Percentiles rank a stretch among this genome's conserved stretches.
Conservation (phyloP, 2,113 vertebrate genomes). For the Rhodinocichla rosea region DNA sequence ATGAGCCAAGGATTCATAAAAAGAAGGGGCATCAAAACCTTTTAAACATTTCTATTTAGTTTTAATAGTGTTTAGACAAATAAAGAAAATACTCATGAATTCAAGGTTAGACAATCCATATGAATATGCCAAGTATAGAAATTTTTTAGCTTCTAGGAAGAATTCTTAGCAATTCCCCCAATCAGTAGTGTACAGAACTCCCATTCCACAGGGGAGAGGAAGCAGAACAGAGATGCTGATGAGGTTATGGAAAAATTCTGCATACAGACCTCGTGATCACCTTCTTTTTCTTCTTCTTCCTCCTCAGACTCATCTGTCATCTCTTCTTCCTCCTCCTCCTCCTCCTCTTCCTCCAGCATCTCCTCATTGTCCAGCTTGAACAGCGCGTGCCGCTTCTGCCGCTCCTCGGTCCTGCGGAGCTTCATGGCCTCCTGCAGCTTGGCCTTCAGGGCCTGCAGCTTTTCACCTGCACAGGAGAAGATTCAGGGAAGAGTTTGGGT, state of each 20-base stretch:
- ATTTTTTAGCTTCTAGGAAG: not conserved
- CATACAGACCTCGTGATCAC: constrained; percentile 55
- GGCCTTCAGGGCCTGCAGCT: constrained; percentile 88
- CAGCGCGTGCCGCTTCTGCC: constrained; percentile 83
- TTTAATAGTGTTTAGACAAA: not conserved
- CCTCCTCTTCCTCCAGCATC: constrained; percentile 85
- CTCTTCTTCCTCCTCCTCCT: constrained; percentile 82
- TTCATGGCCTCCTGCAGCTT: constrained; percentile 95
- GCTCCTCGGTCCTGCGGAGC: constrained; percentile 84
- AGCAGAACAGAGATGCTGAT: not conserved
- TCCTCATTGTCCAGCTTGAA: constrained; percentile 94
- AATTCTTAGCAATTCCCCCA: not conserved
- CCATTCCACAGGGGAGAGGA: not conserved
- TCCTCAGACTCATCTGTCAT: constrained; percentile 88
- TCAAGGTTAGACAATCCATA: not conserved
- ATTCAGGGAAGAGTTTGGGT: not conserved
- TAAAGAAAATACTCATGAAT: not conserved
- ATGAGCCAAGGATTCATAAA: not conserved
- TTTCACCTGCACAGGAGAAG: constrained; percentile 77
- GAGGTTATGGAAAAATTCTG: not conserved
- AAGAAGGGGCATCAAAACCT: not conserved
- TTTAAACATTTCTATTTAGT: not conserved
- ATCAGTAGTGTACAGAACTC: not conserved
- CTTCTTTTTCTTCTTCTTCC: constrained; percentile 78
- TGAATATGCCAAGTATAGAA: not conserved